These are phyloP conservation scores for Ormia ochracea DNA, from an alignment of 2,888 invertebrate genomes.

Conservation along the genomic window DNA sequence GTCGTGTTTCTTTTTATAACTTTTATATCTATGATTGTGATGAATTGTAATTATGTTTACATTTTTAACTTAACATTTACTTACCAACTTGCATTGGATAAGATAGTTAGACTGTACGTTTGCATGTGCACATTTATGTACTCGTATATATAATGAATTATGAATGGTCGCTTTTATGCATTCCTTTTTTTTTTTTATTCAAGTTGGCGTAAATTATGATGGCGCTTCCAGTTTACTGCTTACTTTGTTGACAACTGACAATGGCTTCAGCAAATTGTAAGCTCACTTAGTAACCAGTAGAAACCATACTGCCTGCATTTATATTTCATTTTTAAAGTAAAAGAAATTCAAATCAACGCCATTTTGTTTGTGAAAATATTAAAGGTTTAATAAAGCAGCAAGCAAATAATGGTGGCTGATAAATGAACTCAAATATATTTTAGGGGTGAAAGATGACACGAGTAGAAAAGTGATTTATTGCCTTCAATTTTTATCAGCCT, in stretches of 20 bases:
- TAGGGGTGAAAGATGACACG: too few species aligned
- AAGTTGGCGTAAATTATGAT: conserved; percentile 56
- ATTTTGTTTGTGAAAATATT: conserved; percentile 25
- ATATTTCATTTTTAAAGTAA: not conserved
- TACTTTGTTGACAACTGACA: conserved; percentile 49
- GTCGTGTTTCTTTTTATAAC: not conserved
- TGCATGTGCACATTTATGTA: conserved; percentile 5
- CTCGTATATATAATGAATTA: conserved; percentile 24
- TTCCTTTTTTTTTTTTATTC: not conserved
- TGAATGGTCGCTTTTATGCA: conserved; percentile 37
- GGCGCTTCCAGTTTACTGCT: conserved; percentile 57
- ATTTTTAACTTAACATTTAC: conserved; percentile 54
- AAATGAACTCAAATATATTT: too few species aligned
- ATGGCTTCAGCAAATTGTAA: conserved; percentile 16
- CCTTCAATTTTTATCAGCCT: too few species aligned
- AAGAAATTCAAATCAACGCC: conserved; percentile 28
- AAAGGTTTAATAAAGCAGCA: not conserved
- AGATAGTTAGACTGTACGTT: conserved; percentile 16
- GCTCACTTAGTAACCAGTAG: conserved; percentile 15
- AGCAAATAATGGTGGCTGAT: not conserved
- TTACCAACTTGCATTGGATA: conserved; percentile 37
- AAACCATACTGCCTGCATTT: conserved; percentile 8
- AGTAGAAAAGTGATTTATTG: too few species aligned
- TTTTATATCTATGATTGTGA: conserved; percentile 54
- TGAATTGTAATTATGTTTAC: conserved; percentile 60